Base-by-base conservation (phyloP, 2,888 invertebrate genomes). In the Leptogaster cylindrica region DNA sequence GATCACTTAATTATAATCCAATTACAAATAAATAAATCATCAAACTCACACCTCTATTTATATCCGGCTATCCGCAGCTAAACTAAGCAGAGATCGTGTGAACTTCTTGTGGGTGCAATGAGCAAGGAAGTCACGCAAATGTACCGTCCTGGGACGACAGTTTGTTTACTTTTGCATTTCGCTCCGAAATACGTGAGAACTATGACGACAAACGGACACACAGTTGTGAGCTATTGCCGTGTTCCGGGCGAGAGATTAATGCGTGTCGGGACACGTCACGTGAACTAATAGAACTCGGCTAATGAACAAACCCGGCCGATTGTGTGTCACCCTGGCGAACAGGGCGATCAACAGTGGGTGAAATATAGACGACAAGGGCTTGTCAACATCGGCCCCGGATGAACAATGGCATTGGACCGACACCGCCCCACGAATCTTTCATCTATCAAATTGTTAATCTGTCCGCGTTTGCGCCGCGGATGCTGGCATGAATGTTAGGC, bases 1-100 rank as follows among this genome's bases (percentile, higher is more conserved):
- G 72, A 72, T 72, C 73, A 72, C 73, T 74, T 73, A 73, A 72
- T 72, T 73, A 73, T 73, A 73, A 73, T 73, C 72, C 69, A 73
- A 73, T 73, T 75, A 70, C 72, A 73, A 73, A 74, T 72, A 71
- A 72, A 72, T 72, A 73, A 72, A 72, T 72, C 70, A 72, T 71
- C 71, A 71, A 72, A 70, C 70, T 63, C 65, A 52, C 63, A 39
- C 68, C 68, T 69, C 61, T 71, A 39, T 69, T 66, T 65, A 58
- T 41, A 36, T 61, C 10, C 27, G 44, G 14, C 41, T 58, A 44
- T 61, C 48, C 44, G 61, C 44, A 18, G 41, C 36, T 55, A 48
- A 48, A 31, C 31, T 31, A 31, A 31, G 51, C 28, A 52, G 61
- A 27, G 33, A 55, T 55, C 55, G 55, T 55, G 55, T 55, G 55